Percentiles rank a stretch among this genome's conserved stretches.
Evolutionary conservation across 2,113 vertebrate species (phyloP).

Genomic region (Nothocercus julius): DNA sequence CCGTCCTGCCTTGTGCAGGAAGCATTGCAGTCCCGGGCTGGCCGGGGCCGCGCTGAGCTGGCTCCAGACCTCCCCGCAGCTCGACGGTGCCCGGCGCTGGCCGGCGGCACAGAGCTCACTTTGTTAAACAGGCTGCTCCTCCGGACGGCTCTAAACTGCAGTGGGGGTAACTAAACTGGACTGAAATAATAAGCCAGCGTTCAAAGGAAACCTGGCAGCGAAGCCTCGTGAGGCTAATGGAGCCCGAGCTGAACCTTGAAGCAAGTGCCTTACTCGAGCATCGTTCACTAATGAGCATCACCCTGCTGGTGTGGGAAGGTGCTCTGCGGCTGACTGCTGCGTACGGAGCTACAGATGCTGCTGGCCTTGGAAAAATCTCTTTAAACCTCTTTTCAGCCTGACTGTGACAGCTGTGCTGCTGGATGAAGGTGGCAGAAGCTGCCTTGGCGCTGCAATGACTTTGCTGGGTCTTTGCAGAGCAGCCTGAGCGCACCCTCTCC

Average conservation of each 20-base stretch:
- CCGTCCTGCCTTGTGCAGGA: fast-evolving
- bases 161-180: neutral
- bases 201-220: neutral
- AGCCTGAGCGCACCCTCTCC: neutral
- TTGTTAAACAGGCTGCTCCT: neutral
- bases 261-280: neutral
- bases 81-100: neutral
- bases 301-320: neutral
- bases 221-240: conserved; percentile 5
- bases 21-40: neutral
- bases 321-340: neutral
- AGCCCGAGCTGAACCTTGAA: neutral
- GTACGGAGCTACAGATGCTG: neutral
- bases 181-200: neutral
- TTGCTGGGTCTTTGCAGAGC: neutral
- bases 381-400: neutral
- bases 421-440: neutral
- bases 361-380: neutral
- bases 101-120: neutral
- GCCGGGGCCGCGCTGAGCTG: neutral
- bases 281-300: neutral
- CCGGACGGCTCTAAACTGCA: neutral
- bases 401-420: neutral
- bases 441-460: neutral
- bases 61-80: neutral